A percentile compares a stretch with the other conserved stretches of the same genome.
phyloP scores from a whole-genome alignment of 2,797 vertebrate species.

The Malacoraja senta region DNA sequence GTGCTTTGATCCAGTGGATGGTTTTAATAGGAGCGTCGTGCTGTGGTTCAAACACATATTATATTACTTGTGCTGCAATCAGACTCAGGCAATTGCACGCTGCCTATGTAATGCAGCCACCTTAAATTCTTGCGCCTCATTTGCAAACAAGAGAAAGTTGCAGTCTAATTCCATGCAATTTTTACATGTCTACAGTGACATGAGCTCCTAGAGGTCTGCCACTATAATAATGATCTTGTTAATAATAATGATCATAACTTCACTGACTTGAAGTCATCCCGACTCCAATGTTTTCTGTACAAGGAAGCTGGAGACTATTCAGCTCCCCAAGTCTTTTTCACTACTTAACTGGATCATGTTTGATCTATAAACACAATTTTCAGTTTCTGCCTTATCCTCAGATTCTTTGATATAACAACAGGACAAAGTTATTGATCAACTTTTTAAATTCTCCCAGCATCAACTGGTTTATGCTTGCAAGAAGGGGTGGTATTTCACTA shows the following conservation, averaged over 20 bases:
- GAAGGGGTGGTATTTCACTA: too few relatives aligned
- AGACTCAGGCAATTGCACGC: background rate
- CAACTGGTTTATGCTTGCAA: too few relatives aligned
- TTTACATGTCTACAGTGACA: background rate
- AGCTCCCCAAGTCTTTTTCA: background rate
- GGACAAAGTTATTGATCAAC: background rate
- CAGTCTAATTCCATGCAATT: background rate
- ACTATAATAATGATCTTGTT: background rate
- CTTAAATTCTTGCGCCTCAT: background rate
- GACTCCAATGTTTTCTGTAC: too few relatives aligned
- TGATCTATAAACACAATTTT: background rate
- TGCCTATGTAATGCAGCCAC: background rate
- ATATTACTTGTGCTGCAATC: background rate
- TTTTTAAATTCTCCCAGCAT: background rate
- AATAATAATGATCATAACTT: too few relatives aligned
- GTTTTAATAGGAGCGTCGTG: conserved; percentile 92
- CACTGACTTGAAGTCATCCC: too few relatives aligned
- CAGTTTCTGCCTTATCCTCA: background rate
- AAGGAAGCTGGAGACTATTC: too few relatives aligned
- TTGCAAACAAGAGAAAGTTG: background rate
- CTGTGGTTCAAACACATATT: conserved; percentile 50
- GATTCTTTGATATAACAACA: background rate
- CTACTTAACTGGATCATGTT: background rate
- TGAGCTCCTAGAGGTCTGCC: background rate
- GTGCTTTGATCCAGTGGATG: conserved; percentile 98